These are phyloP conservation scores for Bursaphelenchus mucronatus DNA, from an alignment of 1,140 invertebrate species.

Conservation along the genomic window DNA sequence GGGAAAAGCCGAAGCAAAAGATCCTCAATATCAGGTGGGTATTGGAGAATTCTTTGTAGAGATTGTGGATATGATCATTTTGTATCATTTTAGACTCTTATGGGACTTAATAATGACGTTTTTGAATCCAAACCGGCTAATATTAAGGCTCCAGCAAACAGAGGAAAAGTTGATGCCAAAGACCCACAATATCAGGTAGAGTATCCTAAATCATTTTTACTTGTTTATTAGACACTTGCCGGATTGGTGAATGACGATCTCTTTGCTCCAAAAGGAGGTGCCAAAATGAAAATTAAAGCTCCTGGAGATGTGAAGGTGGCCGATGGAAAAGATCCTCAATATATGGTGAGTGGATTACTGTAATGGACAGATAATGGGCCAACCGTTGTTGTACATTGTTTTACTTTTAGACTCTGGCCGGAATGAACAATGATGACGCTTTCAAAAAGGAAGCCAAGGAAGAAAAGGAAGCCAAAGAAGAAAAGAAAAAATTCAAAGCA, in stretches of 20 bases:
- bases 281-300: neutral
- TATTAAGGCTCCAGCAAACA: constrained; percentile 1
- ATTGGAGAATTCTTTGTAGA: no score
- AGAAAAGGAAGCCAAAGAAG: constrained; percentile 5
- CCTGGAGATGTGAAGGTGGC: neutral
- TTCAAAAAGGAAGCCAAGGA: constrained; percentile 9
- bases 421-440: neutral
- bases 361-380: no score
- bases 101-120: constrained; percentile 3
- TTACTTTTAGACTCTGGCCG: constrained; percentile 10
- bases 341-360: neutral
- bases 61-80: no score
- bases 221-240: constrained; percentile 10
- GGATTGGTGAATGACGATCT: constrained; percentile 15
- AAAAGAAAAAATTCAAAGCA: neutral
- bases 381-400: no score
- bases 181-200: constrained; percentile 9
- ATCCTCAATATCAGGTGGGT: neutral
- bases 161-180: constrained; percentile 8
- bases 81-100: neutral
- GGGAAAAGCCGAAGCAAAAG: constrained; percentile 9
- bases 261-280: neutral
- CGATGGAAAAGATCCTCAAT: neutral
- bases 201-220: neutral
- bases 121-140: neutral